These are phyloP conservation scores for Darevskia mixta DNA, from an alignment of 2,797 vertebrate species.

Conservation along the genomic window DNA sequence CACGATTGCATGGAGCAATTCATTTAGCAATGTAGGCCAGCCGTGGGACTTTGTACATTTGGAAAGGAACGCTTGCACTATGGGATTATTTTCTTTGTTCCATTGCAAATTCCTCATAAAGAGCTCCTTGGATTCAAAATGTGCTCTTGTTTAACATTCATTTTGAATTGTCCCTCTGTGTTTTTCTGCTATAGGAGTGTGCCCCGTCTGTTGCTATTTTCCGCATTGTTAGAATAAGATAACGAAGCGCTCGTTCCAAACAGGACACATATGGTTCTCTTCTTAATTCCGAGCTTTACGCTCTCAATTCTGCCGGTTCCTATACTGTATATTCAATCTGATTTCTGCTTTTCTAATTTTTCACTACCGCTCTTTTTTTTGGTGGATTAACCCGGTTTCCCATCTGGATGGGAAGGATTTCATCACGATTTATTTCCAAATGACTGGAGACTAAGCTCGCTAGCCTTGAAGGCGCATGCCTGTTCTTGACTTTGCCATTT, in stretches of 20 bases:
- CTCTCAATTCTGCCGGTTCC: constrained; percentile 37
- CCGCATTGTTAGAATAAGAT: neutral
- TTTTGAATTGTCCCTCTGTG: neutral
- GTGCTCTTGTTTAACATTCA: neutral
- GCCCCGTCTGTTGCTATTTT: neutral
- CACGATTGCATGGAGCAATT: neutral
- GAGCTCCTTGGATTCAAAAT: neutral
- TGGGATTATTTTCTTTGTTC: neutral
- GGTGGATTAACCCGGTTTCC: constrained; percentile 66
- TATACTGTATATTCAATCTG: constrained; percentile 37
- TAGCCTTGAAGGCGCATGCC: neutral
- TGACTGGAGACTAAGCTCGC: constrained; percentile 55
- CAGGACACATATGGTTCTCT: constrained; percentile 3
- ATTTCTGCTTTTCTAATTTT: constrained; percentile 59
- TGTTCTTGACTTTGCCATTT: constrained; percentile 66
- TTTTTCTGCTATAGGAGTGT: neutral
- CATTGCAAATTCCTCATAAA: neutral
- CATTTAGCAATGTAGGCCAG: neutral
- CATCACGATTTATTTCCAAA: constrained; percentile 51
- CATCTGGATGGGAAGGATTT: constrained; percentile 62
- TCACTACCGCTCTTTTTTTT: constrained; percentile 40
- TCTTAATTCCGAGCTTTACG: constrained; percentile 27
- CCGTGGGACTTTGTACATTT: neutral
- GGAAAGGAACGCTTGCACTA: neutral
- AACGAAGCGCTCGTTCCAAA: constrained; percentile 25